Conservation (phyloP, 2,113 vertebrate species). For the Ovibos moschatus region DNA sequence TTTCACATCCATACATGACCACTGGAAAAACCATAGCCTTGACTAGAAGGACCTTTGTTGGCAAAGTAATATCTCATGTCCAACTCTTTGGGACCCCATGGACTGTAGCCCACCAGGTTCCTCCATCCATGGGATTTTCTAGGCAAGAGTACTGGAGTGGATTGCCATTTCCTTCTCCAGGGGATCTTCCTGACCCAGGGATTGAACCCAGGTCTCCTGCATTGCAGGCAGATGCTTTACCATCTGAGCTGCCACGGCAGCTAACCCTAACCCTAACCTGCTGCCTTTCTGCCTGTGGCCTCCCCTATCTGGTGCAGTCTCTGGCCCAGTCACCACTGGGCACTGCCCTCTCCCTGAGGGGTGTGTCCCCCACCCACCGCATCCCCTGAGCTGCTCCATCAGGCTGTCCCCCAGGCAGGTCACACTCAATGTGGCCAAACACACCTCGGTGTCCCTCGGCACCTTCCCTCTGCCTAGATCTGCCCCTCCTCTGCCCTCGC, state of each 20-base stretch:
- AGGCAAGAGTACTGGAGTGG: background rate
- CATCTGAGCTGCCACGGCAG: background rate
- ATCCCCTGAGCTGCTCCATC: background rate
- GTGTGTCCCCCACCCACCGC: fast-evolving
- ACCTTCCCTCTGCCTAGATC: too few species aligned
- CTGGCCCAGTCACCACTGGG: too few species aligned
- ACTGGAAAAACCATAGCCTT: too few species aligned
- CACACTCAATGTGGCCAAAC: background rate
- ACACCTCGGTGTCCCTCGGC: background rate
- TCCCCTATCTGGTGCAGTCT: fast-evolving
- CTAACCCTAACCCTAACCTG: background rate
- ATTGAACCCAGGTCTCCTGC: background rate
- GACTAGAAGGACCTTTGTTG: too few species aligned
- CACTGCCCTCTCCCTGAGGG: background rate
- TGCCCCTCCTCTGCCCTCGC: fast-evolving
- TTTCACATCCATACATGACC: too few species aligned
- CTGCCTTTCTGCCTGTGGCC: background rate
- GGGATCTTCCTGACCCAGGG: background rate
- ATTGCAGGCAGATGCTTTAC: background rate
- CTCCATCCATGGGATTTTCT: background rate
- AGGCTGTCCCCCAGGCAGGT: background rate
- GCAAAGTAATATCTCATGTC: background rate
- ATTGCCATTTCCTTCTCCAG: background rate
- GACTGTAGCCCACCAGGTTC: background rate
- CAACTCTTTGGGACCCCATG: background rate